These are phyloP conservation scores for Hippopotamyrus pictus DNA, from an alignment of 2,797 vertebrate species.

Conservation along the genomic window DNA sequence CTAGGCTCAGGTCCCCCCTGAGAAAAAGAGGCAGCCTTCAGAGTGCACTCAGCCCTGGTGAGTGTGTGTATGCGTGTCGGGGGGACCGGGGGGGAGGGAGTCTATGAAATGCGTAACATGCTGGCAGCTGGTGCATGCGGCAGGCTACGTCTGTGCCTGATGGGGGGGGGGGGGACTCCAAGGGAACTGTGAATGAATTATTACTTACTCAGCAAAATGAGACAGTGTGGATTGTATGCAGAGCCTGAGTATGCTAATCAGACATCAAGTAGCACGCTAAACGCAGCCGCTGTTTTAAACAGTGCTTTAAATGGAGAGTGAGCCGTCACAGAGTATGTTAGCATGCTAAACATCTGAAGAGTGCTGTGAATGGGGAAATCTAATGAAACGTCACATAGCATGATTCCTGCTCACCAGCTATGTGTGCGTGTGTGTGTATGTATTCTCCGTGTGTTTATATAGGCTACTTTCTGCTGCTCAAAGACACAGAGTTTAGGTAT, in stretches of 20 bases:
- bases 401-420: not conserved
- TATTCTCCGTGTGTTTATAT: not conserved
- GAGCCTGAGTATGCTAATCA: not conserved
- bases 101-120: not conserved
- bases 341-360: not conserved
- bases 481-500: not conserved
- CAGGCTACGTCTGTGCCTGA: not conserved
- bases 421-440: not conserved
- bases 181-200: not conserved
- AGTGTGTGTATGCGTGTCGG: conserved; percentile 43
- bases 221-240: not conserved
- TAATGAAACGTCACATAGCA: not conserved
- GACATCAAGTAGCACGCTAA: not conserved
- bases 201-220: not conserved
- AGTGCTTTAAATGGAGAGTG: not conserved
- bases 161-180: not conserved
- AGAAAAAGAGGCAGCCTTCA: conserved; percentile 75
- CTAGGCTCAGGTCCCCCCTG: conserved; percentile 59
- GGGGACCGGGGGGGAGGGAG: not conserved
- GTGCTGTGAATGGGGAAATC: not conserved
- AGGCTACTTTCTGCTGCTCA: not conserved
- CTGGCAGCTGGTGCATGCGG: not conserved
- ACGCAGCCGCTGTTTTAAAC: not conserved
- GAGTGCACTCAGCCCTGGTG: conserved; percentile 68
- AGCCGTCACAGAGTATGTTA: not conserved